phyloP scores from a whole-genome alignment of 2,797 vertebrate species.

The Percopsis omiscomaycus region DNA sequence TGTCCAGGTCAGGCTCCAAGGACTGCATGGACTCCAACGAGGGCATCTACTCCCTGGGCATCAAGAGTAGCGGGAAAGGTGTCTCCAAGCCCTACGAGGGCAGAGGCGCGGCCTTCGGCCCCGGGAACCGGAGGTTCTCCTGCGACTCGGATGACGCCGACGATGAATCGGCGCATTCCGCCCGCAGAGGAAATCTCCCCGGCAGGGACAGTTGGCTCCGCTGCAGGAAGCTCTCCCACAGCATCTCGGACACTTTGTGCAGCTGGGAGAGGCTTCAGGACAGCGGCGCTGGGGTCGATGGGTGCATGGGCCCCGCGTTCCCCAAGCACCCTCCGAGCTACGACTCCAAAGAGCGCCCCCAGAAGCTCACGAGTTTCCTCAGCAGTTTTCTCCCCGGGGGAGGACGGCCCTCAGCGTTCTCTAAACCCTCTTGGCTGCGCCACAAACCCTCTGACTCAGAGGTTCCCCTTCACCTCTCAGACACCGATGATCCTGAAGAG shows the following conservation, averaged over 20 bases:
- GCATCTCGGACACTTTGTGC: constrained; percentile 87
- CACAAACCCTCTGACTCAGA: constrained; percentile 51
- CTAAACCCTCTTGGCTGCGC: constrained; percentile 62
- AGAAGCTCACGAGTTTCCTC: constrained; percentile 82
- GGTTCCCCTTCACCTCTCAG: constrained; percentile 74
- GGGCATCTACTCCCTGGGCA: constrained; percentile 92
- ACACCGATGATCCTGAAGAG: constrained; percentile 81
- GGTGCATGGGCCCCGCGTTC: constrained; percentile 44
- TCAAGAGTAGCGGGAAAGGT: constrained; percentile 78
- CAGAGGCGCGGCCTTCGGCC: constrained; percentile 56
- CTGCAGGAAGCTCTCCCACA: constrained; percentile 81
- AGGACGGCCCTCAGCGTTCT: constrained; percentile 65
- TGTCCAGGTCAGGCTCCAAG: constrained; percentile 87
- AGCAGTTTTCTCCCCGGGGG: constrained; percentile 77
- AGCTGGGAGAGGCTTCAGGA: constrained; percentile 79
- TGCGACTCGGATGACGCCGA: constrained; percentile 87
- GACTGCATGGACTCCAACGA: constrained; percentile 97
- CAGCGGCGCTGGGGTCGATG: constrained; percentile 44
- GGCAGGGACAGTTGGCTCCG: constrained; percentile 76
- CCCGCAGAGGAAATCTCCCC: constrained; percentile 69
- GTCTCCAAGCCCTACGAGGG: constrained; percentile 65
- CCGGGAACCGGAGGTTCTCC: constrained; percentile 70
- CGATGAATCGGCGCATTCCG: constrained; percentile 77
- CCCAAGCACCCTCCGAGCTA: constrained; percentile 58
- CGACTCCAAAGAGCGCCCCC: constrained; percentile 81